Evolutionary conservation across 2,888 invertebrate genomes (phyloP), one percentile per base, ranked within the genome.

Genomic region (Yponomeuta cagnagella): DNA sequence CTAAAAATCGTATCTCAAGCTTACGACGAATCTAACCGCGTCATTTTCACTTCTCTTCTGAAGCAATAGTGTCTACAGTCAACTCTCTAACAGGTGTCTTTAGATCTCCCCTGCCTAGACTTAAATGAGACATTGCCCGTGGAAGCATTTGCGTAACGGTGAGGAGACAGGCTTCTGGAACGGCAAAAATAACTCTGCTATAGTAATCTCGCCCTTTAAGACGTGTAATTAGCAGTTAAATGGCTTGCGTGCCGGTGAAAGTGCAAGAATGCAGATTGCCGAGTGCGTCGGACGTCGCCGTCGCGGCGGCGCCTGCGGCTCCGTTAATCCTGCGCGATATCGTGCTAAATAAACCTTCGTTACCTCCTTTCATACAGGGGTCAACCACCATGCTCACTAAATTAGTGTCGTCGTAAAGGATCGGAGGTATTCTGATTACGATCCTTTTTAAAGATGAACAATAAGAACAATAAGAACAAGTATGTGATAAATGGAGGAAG

Each of bases 201-300:
- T 37, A 65, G 65, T 23, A 66, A 70, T 69, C 70, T 72, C 69
- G 71, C 15, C 72, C 71, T 71, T 15, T 67, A 68, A 31, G 68
- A 12, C 65, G 2, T 4, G 12, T 30, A 33, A 65, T 65, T 65
- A 65, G 33, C 2, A 65, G 65, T 65, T 65, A 65, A 65, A 31
- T 31, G 12, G 37, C 43, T 67, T 37, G 64, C 31, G 58, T 69
- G 12, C 12, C 69, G 69, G 69, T 69, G 68, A 68, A 73, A 72
- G 72, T 87, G 84, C 82, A 82, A 82, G 83, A 86, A 85, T 84
- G 83, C 85, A 81, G 79, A 74, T 74, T 76, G 52, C n/a, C 23
- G 69, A 73, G 74, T 77, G 73, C 75, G 74, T 73, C 77, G 76
- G 77, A 74, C 70, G 72, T 69, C 71, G 74, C 70, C 74, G 73